Evolutionary conservation across 2,113 vertebrate species (phyloP).

Genomic region (Tragulus kanchil): DNA sequence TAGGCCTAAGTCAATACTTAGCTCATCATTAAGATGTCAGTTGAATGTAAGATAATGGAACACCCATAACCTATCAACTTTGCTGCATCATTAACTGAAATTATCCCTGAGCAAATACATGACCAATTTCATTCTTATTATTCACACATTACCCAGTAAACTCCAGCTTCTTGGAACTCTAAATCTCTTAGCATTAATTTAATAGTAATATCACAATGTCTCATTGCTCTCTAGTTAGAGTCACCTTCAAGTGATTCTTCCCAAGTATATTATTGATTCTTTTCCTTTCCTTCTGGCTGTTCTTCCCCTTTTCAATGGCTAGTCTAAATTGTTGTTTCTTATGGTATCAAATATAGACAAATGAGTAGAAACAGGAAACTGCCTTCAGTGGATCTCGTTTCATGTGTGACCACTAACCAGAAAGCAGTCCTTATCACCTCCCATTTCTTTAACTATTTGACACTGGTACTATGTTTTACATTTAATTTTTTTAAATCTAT

Average conservation of each 20-base stretch:
- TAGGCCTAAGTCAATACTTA: neutral
- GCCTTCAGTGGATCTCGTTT: neutral
- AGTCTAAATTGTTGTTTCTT: conserved; percentile 7
- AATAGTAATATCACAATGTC: neutral
- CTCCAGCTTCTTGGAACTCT: conserved; percentile 51
- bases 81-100: conserved; percentile 54
- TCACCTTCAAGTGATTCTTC: conserved; percentile 30
- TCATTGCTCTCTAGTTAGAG: conserved; percentile 41
- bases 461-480: neutral
- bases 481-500: neutral
- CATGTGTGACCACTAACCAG: neutral
- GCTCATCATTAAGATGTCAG: neutral
- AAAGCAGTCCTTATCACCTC: neutral
- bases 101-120: neutral
- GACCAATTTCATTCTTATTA: conserved; percentile 55
- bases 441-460: neutral
- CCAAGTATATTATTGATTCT: conserved; percentile 28
- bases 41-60: neutral
- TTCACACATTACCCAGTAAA: conserved; percentile 24
- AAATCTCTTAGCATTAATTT: conserved; percentile 58
- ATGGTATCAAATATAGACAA: neutral
- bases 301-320: neutral
- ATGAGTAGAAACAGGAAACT: neutral
- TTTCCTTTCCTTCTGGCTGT: conserved; percentile 18
- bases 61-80: neutral